These are phyloP conservation scores for Chymomyza procnemis DNA, from an alignment of 2,888 invertebrate genomes.

Conservation along the genomic window DNA sequence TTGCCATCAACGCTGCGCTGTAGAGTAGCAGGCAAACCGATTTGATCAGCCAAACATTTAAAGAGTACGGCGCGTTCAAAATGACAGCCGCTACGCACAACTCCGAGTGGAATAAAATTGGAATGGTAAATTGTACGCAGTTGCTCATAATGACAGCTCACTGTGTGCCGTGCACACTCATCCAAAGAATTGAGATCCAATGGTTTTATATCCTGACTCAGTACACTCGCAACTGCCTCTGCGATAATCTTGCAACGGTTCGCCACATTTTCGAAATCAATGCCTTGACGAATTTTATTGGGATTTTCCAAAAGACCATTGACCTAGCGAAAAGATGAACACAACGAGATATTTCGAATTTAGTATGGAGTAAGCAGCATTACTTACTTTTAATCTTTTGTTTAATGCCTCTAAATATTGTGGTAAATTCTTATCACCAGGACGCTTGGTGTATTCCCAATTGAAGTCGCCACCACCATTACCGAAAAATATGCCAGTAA, in stretches of 20 bases:
- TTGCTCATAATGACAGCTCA: conserved; percentile 80
- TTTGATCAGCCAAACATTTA: conserved; percentile 83
- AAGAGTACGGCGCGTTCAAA: conserved; percentile 83
- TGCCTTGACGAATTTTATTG: conserved; percentile 47
- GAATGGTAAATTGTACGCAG: conserved; percentile 78
- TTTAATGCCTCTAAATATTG: conserved; percentile 56
- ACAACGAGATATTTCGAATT: neutral
- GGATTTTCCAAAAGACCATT: conserved; percentile 61
- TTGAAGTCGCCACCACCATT: conserved; percentile 23
- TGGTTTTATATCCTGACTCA: conserved; percentile 52
- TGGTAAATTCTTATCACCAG: conserved; percentile 61
- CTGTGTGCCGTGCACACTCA: conserved; percentile 78
- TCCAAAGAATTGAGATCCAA: conserved; percentile 77
- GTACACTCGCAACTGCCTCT: conserved; percentile 78
- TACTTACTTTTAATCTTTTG: conserved; percentile 49
- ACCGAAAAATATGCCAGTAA: conserved; percentile 18
- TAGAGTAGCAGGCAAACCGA: conserved; percentile 82
- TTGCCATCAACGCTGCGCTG: conserved; percentile 80
- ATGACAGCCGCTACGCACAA: conserved; percentile 81
- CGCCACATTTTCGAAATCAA: conserved; percentile 72
- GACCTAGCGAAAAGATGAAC: conserved; percentile 25
- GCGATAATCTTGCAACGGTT: conserved; percentile 78
- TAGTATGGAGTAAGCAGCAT: neutral
- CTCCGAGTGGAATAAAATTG: conserved; percentile 81
- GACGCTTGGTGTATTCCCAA: conserved; percentile 72